phyloP scores from a whole-genome alignment of 2,113 vertebrate genomes.

The Pelodiscus sinensis region DNA sequence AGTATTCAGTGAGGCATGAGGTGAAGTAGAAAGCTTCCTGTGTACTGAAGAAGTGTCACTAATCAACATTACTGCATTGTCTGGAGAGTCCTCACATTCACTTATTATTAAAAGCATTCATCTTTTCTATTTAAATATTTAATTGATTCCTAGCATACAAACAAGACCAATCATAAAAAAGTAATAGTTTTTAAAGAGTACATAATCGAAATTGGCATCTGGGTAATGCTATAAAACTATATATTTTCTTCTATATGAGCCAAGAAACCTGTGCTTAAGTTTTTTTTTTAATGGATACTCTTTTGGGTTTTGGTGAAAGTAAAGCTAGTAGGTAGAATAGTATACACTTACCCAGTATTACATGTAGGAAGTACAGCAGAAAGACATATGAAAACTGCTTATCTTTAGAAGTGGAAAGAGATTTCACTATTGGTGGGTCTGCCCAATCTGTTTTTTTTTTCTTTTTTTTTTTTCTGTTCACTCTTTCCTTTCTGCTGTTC shows the following conservation, averaged over 20 bases:
- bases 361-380: too few species aligned
- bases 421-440: too few species aligned
- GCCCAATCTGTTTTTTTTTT: too few species aligned
- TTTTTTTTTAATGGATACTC: neutral
- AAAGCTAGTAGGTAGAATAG: neutral
- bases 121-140: conserved; percentile 1
- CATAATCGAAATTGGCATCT: neutral
- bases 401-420: too few species aligned
- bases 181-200: neutral
- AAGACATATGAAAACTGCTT: too few species aligned
- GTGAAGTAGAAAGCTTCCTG: conserved; percentile 42
- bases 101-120: neutral
- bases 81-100: neutral
- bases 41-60: conserved; percentile 1
- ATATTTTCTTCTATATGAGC: neutral
- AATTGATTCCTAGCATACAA: neutral
- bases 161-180: neutral
- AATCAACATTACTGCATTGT: neutral
- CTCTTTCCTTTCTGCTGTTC: too few species aligned
- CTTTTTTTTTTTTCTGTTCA: too few species aligned
- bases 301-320: neutral
- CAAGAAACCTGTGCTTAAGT: neutral
- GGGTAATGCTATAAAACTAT: neutral
- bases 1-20: conserved; percentile 6
- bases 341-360: neutral